Evolutionary conservation across 2,113 vertebrate species (phyloP), one percentile per base, ranked within the genome.

Genomic region (Chlamydotis undulata): DNA sequence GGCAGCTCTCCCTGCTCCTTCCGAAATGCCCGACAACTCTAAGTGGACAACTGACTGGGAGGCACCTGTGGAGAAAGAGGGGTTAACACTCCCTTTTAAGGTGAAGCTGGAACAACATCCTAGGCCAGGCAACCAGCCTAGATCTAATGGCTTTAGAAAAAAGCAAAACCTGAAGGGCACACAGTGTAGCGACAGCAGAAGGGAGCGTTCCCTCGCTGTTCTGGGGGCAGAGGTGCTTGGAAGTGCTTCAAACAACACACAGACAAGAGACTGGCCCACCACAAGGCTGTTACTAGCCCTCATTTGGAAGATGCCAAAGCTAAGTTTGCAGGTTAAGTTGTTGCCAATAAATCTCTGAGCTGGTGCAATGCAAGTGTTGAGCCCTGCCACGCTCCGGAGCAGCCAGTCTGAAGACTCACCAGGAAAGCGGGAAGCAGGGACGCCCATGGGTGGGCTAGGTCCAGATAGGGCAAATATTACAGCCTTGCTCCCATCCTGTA

Each of bases 401-500:
- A 67, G 47, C 3, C 1, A 0, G n/a, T 6, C 4, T 56, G 60
- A 63, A 57, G 59, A 70, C 76, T 65, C 19, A 9, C 43, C 3
- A 3, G 78, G 65, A 63, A 29, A 60, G 43, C 2, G 2, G 28
- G 22, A 74, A 28, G 47, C 76, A 52, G 35, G 65, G 77, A 67
- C 0, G 0, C 56, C 49, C 71, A 83, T 2, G 41, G 61, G 74
- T 31, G 59, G 73, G 76, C 85, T 57, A 53, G 49, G 56, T 60
- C 73, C 0, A 0, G 63, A 50, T 0, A 83, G 79, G 2, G 2
- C 67, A 70, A 68, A 56, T 19, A 77, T 18, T 31, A 65, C 45
- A 91, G 94, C 68, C 47, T 89, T 81, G 77, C 59, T 94, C 59
- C 69, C 79, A 63, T 68, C 81, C 63, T 87, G 96, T 90, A 96